Conservation (phyloP, 1,140 invertebrate species). For the Neodiprion virginianus region DNA sequence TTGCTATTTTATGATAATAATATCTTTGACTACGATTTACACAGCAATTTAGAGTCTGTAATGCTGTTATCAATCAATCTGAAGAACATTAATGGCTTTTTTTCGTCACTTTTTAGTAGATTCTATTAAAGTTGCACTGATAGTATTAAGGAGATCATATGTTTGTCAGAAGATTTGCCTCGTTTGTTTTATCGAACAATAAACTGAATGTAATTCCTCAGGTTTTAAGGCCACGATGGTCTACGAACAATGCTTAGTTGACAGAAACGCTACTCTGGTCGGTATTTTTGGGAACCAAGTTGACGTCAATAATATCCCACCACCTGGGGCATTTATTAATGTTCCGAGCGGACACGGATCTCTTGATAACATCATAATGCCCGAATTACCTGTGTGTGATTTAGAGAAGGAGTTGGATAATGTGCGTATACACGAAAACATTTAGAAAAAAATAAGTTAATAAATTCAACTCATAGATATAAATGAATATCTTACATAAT, state of each 20-base stretch:
- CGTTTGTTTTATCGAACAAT: too few relatives aligned
- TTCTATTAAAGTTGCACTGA: too few relatives aligned
- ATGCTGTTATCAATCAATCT: not conserved
- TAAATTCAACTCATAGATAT: not conserved
- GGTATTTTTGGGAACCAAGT: slow-evolving; percentile 62
- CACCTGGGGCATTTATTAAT: slow-evolving; percentile 62
- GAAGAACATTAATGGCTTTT: not conserved
- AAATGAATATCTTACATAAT: too few relatives aligned
- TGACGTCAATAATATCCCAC: slow-evolving; percentile 61
- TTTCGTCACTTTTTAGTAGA: too few relatives aligned
- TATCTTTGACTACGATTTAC: not conserved
- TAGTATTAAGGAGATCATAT: too few relatives aligned
- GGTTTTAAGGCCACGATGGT: slow-evolving; percentile 89
- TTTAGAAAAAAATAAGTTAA: not conserved
- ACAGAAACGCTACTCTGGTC: slow-evolving; percentile 68
- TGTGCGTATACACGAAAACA: slow-evolving; percentile 65
- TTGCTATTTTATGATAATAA: not conserved
- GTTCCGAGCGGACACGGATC: slow-evolving; percentile 66
- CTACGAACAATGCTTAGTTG: slow-evolving; percentile 76
- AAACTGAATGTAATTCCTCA: slow-evolving; percentile 30
- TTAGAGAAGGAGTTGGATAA: slow-evolving; percentile 87
- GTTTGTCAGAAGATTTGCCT: too few relatives aligned
- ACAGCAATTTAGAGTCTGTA: not conserved
- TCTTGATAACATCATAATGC: slow-evolving; percentile 67
- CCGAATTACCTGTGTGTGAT: slow-evolving; percentile 76